These are phyloP conservation scores for Sussaba pulchella DNA, from an alignment of 2,888 invertebrate species.

Conservation along the genomic window DNA sequence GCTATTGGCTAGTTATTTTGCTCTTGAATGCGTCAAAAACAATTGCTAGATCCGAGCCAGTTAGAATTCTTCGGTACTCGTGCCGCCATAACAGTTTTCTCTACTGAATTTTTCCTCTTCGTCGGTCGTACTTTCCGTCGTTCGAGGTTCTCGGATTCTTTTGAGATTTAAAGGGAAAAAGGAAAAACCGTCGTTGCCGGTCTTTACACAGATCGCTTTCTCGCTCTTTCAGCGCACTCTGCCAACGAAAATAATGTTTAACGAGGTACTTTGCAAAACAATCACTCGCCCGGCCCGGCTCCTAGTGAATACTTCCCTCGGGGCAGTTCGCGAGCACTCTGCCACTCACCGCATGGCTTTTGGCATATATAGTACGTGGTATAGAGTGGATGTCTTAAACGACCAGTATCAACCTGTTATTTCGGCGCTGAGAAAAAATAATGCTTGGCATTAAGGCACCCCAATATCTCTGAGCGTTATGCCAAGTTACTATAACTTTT, in stretches of 20 bases:
- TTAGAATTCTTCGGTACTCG: background rate
- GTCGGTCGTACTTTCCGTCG: background rate
- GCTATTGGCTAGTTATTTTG: no score
- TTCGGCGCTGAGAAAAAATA: no score
- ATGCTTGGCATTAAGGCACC: no score
- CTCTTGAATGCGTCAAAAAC: no score
- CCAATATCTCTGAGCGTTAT: no score
- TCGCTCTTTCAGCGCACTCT: slow-evolving; percentile 14
- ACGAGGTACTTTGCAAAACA: slow-evolving; percentile 54
- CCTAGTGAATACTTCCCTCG: slow-evolving; percentile 12
- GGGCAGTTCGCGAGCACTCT: background rate
- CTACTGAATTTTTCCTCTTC: background rate
- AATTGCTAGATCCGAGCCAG: no score
- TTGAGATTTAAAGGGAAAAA: slow-evolving; percentile 11
- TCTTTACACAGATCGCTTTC: slow-evolving; percentile 12
- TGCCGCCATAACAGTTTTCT: slow-evolving; percentile 10
- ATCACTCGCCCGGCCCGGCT: slow-evolving; percentile 17
- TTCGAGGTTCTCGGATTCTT: slow-evolving; percentile 29
- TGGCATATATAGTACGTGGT: background rate
- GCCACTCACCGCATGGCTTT: background rate
- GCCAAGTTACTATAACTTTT: no score
- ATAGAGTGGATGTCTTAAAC: no score
- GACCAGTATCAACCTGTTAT: no score
- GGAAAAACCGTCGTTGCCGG: background rate
- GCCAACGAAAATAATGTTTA: slow-evolving; percentile 46